Evolutionary conservation across 2,113 vertebrate species (phyloP).

Genomic region (Peromyscus polionotus): DNA sequence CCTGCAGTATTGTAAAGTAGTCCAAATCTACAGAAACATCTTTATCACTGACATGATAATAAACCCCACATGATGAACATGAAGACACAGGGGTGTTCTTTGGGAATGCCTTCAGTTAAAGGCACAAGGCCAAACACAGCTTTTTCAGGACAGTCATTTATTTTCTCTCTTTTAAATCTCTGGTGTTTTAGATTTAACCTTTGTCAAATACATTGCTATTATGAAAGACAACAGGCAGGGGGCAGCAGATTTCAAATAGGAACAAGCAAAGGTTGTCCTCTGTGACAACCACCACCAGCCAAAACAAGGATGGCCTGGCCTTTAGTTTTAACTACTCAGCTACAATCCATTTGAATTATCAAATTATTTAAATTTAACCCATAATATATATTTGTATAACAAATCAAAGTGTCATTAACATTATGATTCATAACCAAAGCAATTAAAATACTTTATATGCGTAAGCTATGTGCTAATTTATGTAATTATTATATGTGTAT

Average conservation of each 20-base stretch:
- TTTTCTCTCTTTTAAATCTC: not conserved
- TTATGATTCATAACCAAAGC: constrained; percentile 19
- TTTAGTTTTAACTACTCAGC: not conserved
- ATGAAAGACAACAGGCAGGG: constrained; percentile 60
- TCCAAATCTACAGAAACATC: not conserved
- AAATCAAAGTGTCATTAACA: constrained; percentile 52
- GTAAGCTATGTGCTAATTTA: not conserved
- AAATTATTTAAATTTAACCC: constrained; percentile 36
- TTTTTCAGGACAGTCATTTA: not conserved
- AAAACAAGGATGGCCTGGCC: not conserved
- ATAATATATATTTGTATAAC: not conserved
- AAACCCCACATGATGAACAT: not conserved
- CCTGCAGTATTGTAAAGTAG: not conserved
- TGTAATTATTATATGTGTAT: not conserved
- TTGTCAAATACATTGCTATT: constrained; percentile 46
- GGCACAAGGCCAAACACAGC: not conserved
- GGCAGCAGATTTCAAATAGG: constrained; percentile 77
- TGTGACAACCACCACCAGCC: not conserved
- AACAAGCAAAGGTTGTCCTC: constrained; percentile 31
- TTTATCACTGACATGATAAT: not conserved
- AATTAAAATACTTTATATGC: not conserved
- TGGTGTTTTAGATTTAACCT: not conserved
- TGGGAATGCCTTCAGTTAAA: not conserved
- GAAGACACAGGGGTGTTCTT: not conserved
- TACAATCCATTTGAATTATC: not conserved